Conservation (phyloP, 2,797 vertebrate genomes). For the Phrynocephalus forsythii region DNA sequence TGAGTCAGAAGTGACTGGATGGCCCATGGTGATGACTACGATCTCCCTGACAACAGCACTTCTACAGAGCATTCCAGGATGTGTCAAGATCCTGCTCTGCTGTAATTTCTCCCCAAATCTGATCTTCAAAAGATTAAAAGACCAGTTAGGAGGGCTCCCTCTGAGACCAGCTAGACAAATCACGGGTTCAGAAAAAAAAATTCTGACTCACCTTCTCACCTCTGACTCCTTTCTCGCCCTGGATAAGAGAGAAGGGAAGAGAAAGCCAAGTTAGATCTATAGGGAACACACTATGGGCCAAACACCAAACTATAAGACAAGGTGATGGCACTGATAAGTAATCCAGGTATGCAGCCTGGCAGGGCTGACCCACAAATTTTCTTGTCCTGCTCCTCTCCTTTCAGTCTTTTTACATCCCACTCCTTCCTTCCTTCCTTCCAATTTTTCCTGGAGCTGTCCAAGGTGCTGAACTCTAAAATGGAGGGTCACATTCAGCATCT, state of each 20-base stretch:
- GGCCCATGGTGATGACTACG: no score
- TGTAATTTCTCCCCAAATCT: neutral
- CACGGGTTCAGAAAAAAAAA: slow-evolving; percentile 55
- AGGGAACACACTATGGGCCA: neutral
- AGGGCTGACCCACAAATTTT: no score
- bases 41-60: neutral
- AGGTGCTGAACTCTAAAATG: no score
- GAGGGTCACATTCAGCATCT: no score
- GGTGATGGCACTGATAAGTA: neutral
- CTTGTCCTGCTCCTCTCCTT: neutral
- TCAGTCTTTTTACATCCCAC: neutral
- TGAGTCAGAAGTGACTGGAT: no score
- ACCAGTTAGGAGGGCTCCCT: neutral
- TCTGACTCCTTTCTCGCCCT: slow-evolving; percentile 88
- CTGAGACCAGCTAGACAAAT: neutral
- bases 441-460: no score
- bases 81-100: neutral
- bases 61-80: no score
- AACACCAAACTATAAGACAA: no score
- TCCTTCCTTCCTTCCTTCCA: neutral
- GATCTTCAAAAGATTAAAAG: neutral
- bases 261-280: neutral
- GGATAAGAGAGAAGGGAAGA: slow-evolving; percentile 67
- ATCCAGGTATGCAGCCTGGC: neutral
- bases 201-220: slow-evolving; percentile 91